Conservation (phyloP, 2,113 vertebrate species). For the Nanger granti region DNA sequence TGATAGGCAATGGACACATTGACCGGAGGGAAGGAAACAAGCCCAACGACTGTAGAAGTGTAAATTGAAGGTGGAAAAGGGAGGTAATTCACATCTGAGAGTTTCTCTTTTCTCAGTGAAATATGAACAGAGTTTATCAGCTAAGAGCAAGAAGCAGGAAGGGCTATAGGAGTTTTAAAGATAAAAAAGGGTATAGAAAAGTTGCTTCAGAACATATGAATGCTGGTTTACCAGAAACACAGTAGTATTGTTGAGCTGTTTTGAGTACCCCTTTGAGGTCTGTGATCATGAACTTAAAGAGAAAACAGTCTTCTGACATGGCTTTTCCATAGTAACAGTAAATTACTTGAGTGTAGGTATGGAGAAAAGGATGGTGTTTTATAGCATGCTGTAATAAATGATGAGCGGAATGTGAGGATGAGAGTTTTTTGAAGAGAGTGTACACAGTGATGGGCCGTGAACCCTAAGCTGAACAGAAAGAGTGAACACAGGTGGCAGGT, state of each 20-base stretch:
- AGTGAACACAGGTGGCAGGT: background rate
- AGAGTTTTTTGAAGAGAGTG: background rate
- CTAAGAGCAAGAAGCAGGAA: background rate
- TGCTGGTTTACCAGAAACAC: background rate
- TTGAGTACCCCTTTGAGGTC: background rate
- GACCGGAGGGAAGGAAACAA: background rate
- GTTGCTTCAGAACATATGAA: background rate
- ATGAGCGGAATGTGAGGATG: background rate
- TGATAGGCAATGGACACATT: background rate
- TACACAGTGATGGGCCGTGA: background rate
- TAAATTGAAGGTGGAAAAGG: background rate
- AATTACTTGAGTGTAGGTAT: background rate
- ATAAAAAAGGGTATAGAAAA: background rate
- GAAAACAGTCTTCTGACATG: background rate
- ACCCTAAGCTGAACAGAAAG: background rate
- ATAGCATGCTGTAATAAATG: background rate
- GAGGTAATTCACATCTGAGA: background rate
- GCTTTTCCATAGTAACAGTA: background rate
- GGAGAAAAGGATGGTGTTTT: background rate
- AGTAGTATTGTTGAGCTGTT: background rate
- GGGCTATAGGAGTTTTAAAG: background rate
- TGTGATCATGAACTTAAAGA: background rate
- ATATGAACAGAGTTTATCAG: background rate
- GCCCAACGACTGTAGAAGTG: background rate
- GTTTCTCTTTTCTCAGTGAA: background rate